These are phyloP conservation scores for Eremobia ochroleuca DNA, from an alignment of 2,888 invertebrate genomes.

Conservation along the genomic window DNA sequence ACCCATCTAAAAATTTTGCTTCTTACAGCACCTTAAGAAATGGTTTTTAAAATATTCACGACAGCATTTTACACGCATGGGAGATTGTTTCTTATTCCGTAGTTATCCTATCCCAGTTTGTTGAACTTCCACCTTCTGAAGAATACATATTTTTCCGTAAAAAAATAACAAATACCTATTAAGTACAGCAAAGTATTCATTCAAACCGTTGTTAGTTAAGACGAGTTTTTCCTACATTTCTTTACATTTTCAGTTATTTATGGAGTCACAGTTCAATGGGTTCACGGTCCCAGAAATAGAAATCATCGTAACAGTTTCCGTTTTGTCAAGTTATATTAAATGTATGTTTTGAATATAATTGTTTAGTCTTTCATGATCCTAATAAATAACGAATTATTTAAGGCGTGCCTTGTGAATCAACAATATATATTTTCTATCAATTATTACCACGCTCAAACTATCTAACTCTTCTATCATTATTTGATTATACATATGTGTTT, in stretches of 20 bases:
- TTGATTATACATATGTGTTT: background rate
- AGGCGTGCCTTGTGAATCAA: background rate
- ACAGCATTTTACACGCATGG: background rate
- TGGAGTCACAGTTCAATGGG: slow-evolving; percentile 13
- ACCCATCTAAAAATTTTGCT: too few relatives aligned
- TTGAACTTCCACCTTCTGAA: slow-evolving; percentile 14
- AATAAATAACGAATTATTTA: background rate
- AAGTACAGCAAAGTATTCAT: background rate
- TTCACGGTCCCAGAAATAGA: slow-evolving; percentile 19
- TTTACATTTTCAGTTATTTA: slow-evolving; percentile 35
- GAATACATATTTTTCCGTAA: background rate
- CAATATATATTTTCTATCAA: background rate
- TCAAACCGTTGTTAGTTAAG: slow-evolving; percentile 22
- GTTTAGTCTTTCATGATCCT: background rate
- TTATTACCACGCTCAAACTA: background rate
- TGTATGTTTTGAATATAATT: slow-evolving; percentile 7
- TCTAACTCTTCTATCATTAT: background rate
- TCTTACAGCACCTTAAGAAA: background rate
- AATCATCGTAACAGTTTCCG: background rate
- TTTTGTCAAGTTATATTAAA: slow-evolving; percentile 13
- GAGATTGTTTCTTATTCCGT: background rate
- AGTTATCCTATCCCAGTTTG: slow-evolving; percentile 14
- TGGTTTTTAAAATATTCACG: background rate
- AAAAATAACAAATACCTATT: background rate
- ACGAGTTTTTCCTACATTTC: slow-evolving; percentile 17